Evolutionary conservation across 2,797 vertebrate species (phyloP), one percentile per base, ranked within the genome.

Genomic region (Cuculus canorus): DNA sequence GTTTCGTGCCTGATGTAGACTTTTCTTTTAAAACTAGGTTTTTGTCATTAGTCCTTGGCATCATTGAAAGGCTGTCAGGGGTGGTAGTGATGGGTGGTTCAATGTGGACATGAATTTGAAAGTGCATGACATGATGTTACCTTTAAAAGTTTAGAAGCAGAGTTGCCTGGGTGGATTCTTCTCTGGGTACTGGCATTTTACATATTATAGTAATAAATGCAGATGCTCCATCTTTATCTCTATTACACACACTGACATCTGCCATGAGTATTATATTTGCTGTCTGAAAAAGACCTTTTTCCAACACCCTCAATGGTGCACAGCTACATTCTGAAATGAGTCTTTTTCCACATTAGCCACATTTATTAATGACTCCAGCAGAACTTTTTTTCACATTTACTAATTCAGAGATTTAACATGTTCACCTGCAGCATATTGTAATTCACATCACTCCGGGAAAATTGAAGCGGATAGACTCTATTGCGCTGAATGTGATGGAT

Each of bases 401-500:
- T 79, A 87, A 45, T 82, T 90, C 18, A 9, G 75, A 82, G 83
- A 91, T 92, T 60, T 77, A 93, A 65, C 63, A 2, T 61, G 63
- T 60, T 94, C 86, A 95, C 91, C 95, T 93, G 73, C 54, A 72
- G 82, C 64, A 66, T 50, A 53, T 90, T 95, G 66, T 94, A 88
- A 93, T 92, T 95, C 86, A 48, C 61, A 56, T 71, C 91, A 73
- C 80, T 89, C 72, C 63, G 56, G 88, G 82, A 91, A 92, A 92
- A 91, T 61, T 69, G 85, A 94, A 95, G 88, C 88, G 91, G 86
- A 90, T 90, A 93, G 93, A 82, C n/a, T 92, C 81, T 77, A 9
- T 92, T 96, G 94, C 85, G 48, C 45, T 83, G 91, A 78, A 78
- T 30, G 78, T 97, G 94, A 95, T 96, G 93, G 84, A 96, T 94